A percentile compares a stretch with the other conserved stretches of the same genome.
phyloP scores from a whole-genome alignment of 92 coral and sea anemone species.

The Pocillopora meandrina region DNA sequence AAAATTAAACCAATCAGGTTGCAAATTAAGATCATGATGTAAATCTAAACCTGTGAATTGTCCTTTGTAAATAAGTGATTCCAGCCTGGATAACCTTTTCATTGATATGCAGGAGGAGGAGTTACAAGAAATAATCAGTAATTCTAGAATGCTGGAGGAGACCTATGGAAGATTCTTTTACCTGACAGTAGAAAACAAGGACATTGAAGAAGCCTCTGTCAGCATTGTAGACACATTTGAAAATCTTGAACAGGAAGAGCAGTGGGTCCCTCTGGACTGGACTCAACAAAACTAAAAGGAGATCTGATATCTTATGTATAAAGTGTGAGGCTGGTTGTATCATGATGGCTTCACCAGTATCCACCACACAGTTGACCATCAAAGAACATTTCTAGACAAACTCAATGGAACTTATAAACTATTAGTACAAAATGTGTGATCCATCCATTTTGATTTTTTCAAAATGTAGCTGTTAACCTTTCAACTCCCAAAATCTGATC shows the following conservation, averaged over 20 bases:
- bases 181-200: slow-evolving; percentile 80
- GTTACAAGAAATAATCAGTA: slow-evolving; percentile 79
- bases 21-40: too few species aligned
- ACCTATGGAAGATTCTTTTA: slow-evolving; percentile 87
- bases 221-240: slow-evolving; percentile 66
- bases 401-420: too few species aligned
- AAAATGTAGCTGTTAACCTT: too few species aligned
- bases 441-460: too few species aligned
- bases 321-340: neutral
- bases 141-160: slow-evolving; percentile 70
- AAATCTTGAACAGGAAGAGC: slow-evolving; percentile 71
- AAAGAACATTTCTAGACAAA: too few species aligned
- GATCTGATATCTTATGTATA: too few species aligned
- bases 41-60: too few species aligned
- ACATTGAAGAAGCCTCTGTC: slow-evolving; percentile 76
- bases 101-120: slow-evolving; percentile 72
- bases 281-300: neutral
- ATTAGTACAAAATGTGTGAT: too few species aligned
- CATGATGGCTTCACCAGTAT: neutral
- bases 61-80: too few species aligned
- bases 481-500: too few species aligned
- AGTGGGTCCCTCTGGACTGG: slow-evolving; percentile 93
- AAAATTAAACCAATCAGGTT: too few species aligned
- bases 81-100: neutral
- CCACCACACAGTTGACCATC: too few species aligned